A percentile compares a stretch with the other conserved stretches of the same genome.
Evolutionary conservation across 2,113 vertebrate species (phyloP).

Genomic region (Uria aalge): DNA sequence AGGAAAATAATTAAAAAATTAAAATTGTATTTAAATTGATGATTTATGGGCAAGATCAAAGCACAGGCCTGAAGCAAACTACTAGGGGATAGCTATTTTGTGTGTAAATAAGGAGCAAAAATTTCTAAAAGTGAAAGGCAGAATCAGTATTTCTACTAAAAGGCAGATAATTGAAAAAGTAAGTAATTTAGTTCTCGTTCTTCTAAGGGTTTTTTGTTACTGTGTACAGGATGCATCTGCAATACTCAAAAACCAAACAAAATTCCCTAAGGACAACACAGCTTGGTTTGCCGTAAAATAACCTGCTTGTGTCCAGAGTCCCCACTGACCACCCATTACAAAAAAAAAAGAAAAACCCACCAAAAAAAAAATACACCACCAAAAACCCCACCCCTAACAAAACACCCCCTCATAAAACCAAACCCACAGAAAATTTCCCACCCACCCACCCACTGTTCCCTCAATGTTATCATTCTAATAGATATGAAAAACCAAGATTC

Average conservation of each 20-base stretch:
- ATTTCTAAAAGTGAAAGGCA: background rate
- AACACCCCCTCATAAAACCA: background rate
- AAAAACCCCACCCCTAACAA: background rate
- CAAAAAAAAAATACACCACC: background rate
- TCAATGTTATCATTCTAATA: background rate
- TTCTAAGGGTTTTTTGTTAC: background rate
- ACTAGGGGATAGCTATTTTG: background rate
- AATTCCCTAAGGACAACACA: background rate
- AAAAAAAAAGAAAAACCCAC: background rate
- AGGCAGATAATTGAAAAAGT: background rate
- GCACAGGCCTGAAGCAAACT: background rate
- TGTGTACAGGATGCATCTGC: background rate
- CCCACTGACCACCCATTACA: background rate
- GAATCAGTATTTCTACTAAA: background rate
- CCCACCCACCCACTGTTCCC: background rate
- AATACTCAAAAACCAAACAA: background rate
- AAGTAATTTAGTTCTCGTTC: background rate
- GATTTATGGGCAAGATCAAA: background rate
- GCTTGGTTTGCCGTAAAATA: background rate
- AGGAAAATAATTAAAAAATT: conserved; percentile 10
- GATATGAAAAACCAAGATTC: background rate
- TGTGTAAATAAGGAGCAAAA: background rate
- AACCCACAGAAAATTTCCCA: background rate
- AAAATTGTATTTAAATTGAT: conserved; percentile 14
- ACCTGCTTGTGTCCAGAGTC: fast-evolving